A percentile compares a stretch with the other conserved stretches of the same genome.
phyloP scores from a whole-genome alignment of 2,113 vertebrate genomes.

The Arizona elegans region DNA sequence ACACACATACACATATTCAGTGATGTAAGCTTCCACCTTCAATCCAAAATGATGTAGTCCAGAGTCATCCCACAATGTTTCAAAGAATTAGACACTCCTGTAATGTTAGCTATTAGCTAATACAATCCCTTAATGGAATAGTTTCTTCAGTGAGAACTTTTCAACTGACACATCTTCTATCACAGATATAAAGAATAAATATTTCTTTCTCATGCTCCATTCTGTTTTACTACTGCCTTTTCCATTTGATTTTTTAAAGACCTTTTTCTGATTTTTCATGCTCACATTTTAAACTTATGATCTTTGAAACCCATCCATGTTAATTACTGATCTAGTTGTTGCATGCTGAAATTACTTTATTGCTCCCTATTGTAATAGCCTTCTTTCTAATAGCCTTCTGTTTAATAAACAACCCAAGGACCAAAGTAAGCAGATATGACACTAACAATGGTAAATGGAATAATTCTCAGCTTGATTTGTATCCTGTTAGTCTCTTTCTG shows the following conservation, averaged over 20 bases:
- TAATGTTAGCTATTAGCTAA: background rate
- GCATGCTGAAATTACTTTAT: conserved; percentile 1
- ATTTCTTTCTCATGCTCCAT: background rate
- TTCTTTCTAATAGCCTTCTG: background rate
- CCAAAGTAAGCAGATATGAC: background rate
- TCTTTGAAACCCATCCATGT: background rate
- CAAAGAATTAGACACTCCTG: background rate
- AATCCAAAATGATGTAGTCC: background rate
- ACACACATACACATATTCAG: background rate
- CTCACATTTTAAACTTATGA: background rate
- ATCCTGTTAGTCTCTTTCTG: background rate
- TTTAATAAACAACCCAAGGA: background rate
- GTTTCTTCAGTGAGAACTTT: background rate
- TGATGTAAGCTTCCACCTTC: background rate
- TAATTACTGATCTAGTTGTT: background rate
- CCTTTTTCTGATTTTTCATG: background rate
- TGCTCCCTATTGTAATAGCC: background rate
- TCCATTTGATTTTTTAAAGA: background rate
- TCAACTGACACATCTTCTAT: background rate
- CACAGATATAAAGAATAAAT: background rate
- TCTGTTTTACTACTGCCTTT: background rate
- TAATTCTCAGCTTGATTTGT: background rate
- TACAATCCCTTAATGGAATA: background rate
- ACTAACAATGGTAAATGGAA: background rate
- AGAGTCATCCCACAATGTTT: background rate